These are phyloP conservation scores for Atlantisia rogersi DNA, from an alignment of 2,113 vertebrate genomes.

Conservation along the genomic window DNA sequence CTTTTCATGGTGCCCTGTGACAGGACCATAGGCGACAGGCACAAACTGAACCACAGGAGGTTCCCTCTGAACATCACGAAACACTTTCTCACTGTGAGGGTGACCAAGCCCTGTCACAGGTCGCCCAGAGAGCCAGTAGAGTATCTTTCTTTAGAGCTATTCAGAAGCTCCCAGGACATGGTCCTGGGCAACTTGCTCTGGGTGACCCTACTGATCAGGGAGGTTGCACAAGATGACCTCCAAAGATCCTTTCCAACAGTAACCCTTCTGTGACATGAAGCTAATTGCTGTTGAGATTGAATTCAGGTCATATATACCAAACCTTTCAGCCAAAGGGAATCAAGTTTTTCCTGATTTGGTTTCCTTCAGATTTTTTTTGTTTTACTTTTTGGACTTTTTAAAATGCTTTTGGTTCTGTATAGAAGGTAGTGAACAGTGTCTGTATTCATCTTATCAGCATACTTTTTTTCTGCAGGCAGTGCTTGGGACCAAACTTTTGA, in stretches of 20 bases:
- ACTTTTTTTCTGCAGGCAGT: background rate
- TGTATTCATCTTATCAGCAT: background rate
- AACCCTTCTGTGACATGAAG: background rate
- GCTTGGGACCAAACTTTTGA: background rate
- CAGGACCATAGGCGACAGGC: too few species aligned
- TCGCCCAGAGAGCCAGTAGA: background rate
- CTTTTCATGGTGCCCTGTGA: background rate
- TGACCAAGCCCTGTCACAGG: background rate
- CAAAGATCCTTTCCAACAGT: background rate
- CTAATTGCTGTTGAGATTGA: background rate
- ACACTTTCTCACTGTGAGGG: background rate
- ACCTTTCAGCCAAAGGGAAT: background rate
- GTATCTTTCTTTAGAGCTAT: background rate
- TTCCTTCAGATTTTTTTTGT: background rate
- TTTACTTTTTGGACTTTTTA: too few species aligned
- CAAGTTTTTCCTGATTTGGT: background rate
- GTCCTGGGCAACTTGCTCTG: background rate
- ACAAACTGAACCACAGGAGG: background rate
- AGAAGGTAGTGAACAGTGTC: background rate
- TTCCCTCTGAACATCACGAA: background rate
- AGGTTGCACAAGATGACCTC: background rate
- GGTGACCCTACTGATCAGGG: background rate
- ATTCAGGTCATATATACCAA: background rate
- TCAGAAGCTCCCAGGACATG: background rate
- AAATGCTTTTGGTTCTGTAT: background rate